These are phyloP conservation scores for Tragelaphus imberbis DNA, from an alignment of 2,113 vertebrate genomes.

Conservation along the genomic window DNA sequence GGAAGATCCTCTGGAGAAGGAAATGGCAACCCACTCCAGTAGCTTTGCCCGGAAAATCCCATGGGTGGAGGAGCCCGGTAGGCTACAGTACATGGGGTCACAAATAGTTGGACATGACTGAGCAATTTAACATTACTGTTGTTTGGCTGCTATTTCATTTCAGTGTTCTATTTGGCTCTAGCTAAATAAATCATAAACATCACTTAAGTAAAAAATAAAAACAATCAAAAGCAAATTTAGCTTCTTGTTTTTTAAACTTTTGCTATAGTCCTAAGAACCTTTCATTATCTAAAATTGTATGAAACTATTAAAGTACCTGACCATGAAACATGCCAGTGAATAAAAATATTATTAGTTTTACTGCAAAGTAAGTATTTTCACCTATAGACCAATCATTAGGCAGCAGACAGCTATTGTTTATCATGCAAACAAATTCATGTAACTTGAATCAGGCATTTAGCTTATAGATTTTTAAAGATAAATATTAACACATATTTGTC, in stretches of 20 bases:
- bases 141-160: too few species aligned
- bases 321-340: background rate
- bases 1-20: too few species aligned
- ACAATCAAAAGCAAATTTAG: background rate
- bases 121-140: background rate
- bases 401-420: background rate
- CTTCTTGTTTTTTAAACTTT: background rate
- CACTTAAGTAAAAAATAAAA: background rate
- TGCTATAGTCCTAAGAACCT: background rate
- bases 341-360: background rate
- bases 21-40: too few species aligned
- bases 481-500: background rate
- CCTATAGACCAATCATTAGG: background rate
- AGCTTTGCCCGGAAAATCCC: too few species aligned
- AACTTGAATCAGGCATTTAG: background rate
- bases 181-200: background rate
- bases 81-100: too few species aligned
- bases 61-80: too few species aligned
- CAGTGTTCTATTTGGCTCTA: background rate
- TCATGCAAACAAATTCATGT: background rate
- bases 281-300: background rate
- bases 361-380: background rate
- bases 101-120: too few species aligned
- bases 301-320: background rate
- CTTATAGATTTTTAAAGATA: background rate